phyloP scores from a whole-genome alignment of 2,113 vertebrate species.

The Murina feae region DNA sequence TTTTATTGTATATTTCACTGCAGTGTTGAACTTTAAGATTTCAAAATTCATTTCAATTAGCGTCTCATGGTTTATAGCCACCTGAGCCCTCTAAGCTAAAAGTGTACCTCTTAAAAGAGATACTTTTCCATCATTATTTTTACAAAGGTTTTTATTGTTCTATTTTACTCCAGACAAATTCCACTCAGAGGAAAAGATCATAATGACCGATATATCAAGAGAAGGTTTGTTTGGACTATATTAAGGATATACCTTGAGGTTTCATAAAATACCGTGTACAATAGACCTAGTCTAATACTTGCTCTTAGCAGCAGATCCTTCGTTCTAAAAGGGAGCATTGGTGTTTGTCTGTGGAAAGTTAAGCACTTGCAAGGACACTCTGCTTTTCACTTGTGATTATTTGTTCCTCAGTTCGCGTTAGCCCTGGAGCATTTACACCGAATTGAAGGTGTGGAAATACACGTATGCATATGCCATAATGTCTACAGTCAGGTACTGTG shows the following conservation, averaged over 20 bases:
- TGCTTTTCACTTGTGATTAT: background rate
- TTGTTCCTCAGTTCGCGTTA: background rate
- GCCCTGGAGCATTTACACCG: background rate
- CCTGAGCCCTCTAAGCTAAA: background rate
- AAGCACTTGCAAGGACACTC: background rate
- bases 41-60: constrained; percentile 26
- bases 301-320: background rate
- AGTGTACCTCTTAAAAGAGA: background rate
- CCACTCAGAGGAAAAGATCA: constrained; percentile 17
- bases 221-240: constrained; percentile 4
- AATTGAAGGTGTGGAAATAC: background rate
- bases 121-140: constrained; percentile 31
- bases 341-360: background rate
- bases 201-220: background rate
- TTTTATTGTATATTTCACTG: background rate
- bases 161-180: constrained; percentile 8
- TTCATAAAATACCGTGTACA: background rate
- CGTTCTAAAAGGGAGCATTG: constrained; percentile 1
- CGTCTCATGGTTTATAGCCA: background rate
- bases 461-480: background rate
- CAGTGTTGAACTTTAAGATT: background rate
- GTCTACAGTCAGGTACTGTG: background rate
- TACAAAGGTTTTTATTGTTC: constrained; percentile 3
- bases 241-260: constrained; percentile 15
- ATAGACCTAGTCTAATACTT: background rate